Evolutionary conservation across 2,888 invertebrate genomes (phyloP).

Genomic region (Agonopterix arenella): DNA sequence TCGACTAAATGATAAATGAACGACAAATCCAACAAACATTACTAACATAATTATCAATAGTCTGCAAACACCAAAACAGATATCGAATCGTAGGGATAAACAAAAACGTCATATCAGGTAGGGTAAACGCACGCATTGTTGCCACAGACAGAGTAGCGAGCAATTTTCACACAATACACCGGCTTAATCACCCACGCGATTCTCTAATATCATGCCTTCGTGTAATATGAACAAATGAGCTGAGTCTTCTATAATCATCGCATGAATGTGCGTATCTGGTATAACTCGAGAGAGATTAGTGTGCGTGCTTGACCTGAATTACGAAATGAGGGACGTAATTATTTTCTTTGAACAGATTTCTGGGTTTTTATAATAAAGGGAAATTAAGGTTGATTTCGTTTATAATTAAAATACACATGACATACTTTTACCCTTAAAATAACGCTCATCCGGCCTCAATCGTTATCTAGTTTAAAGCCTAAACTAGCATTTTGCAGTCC

Average conservation of each 20-base stretch:
- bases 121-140: conserved; percentile 23
- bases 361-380: neutral
- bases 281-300: conserved; percentile 10
- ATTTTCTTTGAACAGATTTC: conserved; percentile 7
- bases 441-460: too few relatives aligned
- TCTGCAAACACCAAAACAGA: neutral
- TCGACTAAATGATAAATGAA: too few relatives aligned
- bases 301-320: conserved; percentile 11
- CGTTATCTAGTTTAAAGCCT: too few relatives aligned
- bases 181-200: conserved; percentile 54
- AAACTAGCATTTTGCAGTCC: too few relatives aligned
- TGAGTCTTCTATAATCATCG: conserved; percentile 4
- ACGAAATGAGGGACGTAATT: conserved; percentile 2
- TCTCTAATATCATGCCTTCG: conserved; percentile 38
- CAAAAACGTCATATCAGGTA: conserved; percentile 11
- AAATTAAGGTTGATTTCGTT: neutral
- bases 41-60: too few relatives aligned
- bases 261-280: conserved; percentile 6
- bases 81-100: conserved; percentile 3
- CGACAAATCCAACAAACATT: too few relatives aligned
- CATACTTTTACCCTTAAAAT: too few relatives aligned
- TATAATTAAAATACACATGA: too few relatives aligned
- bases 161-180: conserved; percentile 46
- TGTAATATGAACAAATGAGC: conserved; percentile 10
- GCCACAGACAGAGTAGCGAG: conserved; percentile 22